Conservation (phyloP, 2,888 invertebrate genomes). For the Pecten maximus region DNA sequence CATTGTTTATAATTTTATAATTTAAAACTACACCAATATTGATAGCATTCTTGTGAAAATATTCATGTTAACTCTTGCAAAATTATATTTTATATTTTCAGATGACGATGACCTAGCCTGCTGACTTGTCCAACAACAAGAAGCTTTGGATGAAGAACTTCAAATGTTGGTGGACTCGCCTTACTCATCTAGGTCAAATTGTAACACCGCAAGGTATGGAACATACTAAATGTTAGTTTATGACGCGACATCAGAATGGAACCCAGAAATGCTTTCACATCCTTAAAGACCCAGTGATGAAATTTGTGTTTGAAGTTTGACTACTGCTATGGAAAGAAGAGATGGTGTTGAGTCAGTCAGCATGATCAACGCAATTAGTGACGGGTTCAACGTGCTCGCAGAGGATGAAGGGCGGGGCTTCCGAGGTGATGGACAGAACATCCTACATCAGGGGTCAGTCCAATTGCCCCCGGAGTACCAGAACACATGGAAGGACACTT, state of each 20-base stretch:
- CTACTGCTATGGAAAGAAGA: background rate
- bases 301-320: background rate
- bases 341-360: background rate
- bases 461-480: background rate
- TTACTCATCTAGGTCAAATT: background rate
- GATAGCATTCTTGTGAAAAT: too few species aligned
- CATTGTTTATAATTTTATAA: too few species aligned
- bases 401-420: conserved; percentile 8
- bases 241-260: background rate
- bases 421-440: background rate
- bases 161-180: background rate
- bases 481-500: background rate
- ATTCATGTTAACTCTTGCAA: background rate
- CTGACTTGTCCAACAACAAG: background rate
- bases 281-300: background rate
- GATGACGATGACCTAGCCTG: conserved; percentile 1
- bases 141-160: background rate
- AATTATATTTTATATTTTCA: background rate
- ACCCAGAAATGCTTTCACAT: background rate
- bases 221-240: background rate
- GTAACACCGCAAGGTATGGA: background rate
- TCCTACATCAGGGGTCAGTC: background rate
- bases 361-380: conserved; percentile 22
- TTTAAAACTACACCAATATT: too few species aligned
- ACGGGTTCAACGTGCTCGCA: background rate